Evolutionary conservation across 2,888 invertebrate genomes (phyloP).

Genomic region (Mechanitis mazaeus): DNA sequence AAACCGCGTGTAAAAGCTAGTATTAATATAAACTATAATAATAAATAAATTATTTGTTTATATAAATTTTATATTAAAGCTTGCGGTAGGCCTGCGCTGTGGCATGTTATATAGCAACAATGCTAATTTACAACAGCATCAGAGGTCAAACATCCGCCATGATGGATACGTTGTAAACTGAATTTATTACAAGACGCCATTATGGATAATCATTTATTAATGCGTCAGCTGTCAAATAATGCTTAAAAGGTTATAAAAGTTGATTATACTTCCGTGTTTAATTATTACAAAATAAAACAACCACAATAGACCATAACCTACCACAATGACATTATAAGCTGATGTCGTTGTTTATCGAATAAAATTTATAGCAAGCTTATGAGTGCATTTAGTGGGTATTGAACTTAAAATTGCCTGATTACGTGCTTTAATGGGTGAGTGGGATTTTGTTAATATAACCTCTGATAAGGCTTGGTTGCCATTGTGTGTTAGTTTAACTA

Average conservation of each 20-base stretch:
- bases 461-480: conserved; percentile 32
- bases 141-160: conserved; percentile 40
- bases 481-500: conserved; percentile 18
- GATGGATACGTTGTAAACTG: conserved; percentile 69
- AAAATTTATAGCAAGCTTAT: conserved; percentile 61
- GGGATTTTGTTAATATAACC: conserved; percentile 53
- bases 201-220: conserved; percentile 70
- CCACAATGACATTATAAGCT: conserved; percentile 62
- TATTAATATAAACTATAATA: too few species aligned
- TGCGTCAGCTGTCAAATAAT: conserved; percentile 69
- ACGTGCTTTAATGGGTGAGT: conserved; percentile 65
- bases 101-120: conserved; percentile 27
- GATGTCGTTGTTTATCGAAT: conserved; percentile 68
- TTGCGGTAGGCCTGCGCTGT: conserved; percentile 17
- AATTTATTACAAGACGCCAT: conserved; percentile 64
- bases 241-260: conserved; percentile 64
- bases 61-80: conserved; percentile 7
- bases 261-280: conserved; percentile 42
- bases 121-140: conserved; percentile 36
- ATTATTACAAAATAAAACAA: conserved; percentile 47
- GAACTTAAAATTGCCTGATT: conserved; percentile 70
- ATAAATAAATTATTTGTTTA: too few species aligned
- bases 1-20: too few species aligned
- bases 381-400: conserved; percentile 55
- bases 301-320: conserved; percentile 59